Evolutionary conservation across 2,888 invertebrate species (phyloP), one percentile per base, ranked within the genome.

Genomic region (Cactoblastis cactorum): DNA sequence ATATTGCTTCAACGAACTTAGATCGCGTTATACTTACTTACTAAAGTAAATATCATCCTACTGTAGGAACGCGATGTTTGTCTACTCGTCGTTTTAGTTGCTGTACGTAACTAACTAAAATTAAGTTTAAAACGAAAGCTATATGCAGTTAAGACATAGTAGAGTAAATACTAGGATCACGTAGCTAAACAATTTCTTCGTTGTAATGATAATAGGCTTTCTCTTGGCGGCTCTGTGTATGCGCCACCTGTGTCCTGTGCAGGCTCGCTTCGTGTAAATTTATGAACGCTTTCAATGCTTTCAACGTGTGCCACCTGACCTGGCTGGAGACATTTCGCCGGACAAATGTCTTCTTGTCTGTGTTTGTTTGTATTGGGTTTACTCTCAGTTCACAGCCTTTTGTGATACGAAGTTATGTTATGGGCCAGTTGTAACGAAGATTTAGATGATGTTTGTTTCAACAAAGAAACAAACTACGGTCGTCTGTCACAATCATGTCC

Each of bases 241-340:
- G 70, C 67, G 71, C 71, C 85, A 87, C 80, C 84, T 86, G 86
- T 69, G 80, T 69, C 77, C 74, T 76, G 70, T 73, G 70, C 71
- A 69, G 76, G 71, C 71, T 76, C 75, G 76, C 77, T 71, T 72
- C 74, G 70, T 69, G 77, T 71, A 78, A 87, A 88, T 87, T 88
- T 88, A 87, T 87, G 86, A 83, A 83, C 73, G 82, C 83, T 83
- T 80, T 84, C 77, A 83, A 74, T 71, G 80, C 85, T 86, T 79
- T 82, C 81, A 85, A 74, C 84, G 78, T 79, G 77, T 80, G 84
- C 85, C 84, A 87, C 84, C 88, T 89, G 87, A 87, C 88, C 87
- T 85, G 74, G 67, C 73, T 62, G 73, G 78, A 74, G 76, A 78
- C 80, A 76, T 81, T 84, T 79, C 69, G 69, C 74, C 67, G 79